Base-by-base conservation (phyloP, 2,113 vertebrate species). In the Myotis yumanensis region DNA sequence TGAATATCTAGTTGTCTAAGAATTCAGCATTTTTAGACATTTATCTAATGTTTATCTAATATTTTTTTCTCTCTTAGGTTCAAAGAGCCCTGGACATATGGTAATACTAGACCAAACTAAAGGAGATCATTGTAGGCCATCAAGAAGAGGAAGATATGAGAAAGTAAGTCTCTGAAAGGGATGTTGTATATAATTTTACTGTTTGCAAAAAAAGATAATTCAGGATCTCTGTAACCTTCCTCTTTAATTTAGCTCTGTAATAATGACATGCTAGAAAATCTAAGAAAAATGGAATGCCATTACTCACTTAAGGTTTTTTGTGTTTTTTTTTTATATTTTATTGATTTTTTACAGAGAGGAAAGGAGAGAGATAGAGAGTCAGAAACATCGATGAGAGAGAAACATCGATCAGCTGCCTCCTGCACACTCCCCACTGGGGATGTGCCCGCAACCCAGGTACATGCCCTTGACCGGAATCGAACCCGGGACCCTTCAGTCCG, bases 21-120 rank as follows among this genome's bases (percentile, higher is more conserved):
- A 94, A 90, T 88, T 92, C 15, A 79, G 10, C n/a, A 71, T 93
- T 91, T 87, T 68, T 75, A 80, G 40, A 40, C 30, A 40, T 75
- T 91, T 76, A 68, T n/a, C 32, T 68, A 68, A 68, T 62, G 22
- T 59, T 89, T 82, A 80, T 81, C 16, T 92, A 20, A 40, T 62
- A 86, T 32, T 66, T 87, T 92, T 89, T n/a, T 28, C 52, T 7
- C 75, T 0, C 40, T 90, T 85, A 99, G 99, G 98, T 97, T 96
- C 98, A 95, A 99, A 99, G 97, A 99, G 99, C 96, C 99, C 99
- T 86, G 98, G 98, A 94, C 99, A 99, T 93, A 98, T 99, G 98
- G 97, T 99, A 93, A 94, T 98, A 82, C 80, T 99, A 62, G 98
- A 99, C 98, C 98, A 99, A 95, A 96, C 98, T 77, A 99, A 99